Conservation (phyloP, 2,113 vertebrate species). For the Ciconia maguari region DNA sequence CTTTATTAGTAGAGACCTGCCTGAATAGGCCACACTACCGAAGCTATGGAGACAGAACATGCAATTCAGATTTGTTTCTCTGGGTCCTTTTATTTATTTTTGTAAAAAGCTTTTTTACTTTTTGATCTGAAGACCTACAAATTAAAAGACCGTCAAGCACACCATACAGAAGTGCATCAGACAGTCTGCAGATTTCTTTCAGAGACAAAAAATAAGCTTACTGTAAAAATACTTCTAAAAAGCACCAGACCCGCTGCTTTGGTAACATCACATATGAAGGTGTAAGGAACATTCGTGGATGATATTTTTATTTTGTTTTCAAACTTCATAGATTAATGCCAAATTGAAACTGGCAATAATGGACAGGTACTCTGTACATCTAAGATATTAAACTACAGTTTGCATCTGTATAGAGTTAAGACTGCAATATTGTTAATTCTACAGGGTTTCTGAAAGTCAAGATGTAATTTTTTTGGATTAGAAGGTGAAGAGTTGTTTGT, state of each 20-base stretch:
- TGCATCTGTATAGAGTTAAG: not conserved
- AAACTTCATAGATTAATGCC: not conserved
- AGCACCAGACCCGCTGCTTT: not conserved
- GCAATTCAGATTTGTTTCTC: not conserved
- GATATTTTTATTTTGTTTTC: not conserved
- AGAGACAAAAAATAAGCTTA: not conserved
- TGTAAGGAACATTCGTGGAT: not conserved
- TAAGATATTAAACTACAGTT: not conserved
- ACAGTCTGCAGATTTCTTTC: not conserved
- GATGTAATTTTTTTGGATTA: not conserved
- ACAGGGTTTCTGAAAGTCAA: not conserved
- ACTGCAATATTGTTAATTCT: not conserved
- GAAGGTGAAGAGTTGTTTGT: not conserved
- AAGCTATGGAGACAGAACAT: not conserved
- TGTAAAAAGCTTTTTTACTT: not conserved
- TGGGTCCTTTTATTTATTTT: not conserved
- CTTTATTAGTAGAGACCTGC: not conserved
- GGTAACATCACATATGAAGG: not conserved
- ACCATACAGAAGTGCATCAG: not conserved
- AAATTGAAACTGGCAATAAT: not conserved
- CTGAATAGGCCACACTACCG: accelerated
- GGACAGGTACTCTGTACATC: not conserved
- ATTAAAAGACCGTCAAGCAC: not conserved
- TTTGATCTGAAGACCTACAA: not conserved
- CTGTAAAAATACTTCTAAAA: not conserved